Conservation (phyloP, 1,140 invertebrate genomes). For the Sesamia nonagrioides region DNA sequence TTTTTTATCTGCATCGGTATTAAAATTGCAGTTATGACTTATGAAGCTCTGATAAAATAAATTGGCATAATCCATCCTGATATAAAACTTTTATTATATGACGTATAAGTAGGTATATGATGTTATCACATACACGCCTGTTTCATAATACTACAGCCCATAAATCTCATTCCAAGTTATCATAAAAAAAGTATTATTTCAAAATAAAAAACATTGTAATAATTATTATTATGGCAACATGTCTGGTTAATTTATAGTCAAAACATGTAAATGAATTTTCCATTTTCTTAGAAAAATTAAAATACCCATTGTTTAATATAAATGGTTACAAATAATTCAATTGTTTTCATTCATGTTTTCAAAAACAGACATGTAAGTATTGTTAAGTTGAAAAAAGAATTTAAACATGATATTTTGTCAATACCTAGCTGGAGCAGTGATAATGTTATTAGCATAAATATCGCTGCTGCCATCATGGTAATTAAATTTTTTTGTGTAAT, state of each 20-base stretch:
- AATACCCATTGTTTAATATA: no score
- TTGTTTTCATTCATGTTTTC: no score
- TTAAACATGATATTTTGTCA: neutral
- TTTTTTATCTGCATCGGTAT: conserved; percentile 27
- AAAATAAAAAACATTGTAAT: neutral
- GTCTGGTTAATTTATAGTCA: no score
- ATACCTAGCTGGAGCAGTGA: neutral
- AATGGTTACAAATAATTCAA: no score
- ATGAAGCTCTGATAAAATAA: neutral
- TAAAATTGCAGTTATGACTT: conserved; percentile 10
- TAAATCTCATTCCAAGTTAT: neutral
- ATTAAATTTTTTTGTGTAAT: no score
- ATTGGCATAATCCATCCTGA: conserved; percentile 3
- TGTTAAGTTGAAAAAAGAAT: neutral
- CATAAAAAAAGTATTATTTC: neutral
- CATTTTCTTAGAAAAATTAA: neutral
- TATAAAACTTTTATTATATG: neutral
- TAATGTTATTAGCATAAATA: no score
- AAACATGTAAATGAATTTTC: neutral
- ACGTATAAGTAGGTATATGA: no score
- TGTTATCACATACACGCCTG: neutral
- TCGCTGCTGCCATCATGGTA: no score
- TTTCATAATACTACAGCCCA: neutral
- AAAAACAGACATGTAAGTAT: no score
- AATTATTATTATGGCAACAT: no score